Evolutionary conservation across 2,797 vertebrate genomes (phyloP), one percentile per base, ranked within the genome.

Genomic region (Coreius guichenoti): DNA sequence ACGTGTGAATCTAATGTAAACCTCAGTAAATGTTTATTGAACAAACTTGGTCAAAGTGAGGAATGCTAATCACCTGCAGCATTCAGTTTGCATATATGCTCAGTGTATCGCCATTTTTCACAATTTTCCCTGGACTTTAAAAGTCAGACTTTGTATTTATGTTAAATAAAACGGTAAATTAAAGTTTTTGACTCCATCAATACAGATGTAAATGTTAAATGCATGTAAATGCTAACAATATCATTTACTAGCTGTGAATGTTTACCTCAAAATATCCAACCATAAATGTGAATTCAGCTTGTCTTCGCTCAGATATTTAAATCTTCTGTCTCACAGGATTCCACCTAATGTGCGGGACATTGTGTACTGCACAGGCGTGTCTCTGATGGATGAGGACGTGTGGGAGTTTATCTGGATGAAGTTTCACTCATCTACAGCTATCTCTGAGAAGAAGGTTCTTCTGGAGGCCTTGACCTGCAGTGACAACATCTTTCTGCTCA

Each of bases 341-440:
- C 98, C 98, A 65, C 96, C 97, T 14, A 99, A 99, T 76, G 96
- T 99, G 84, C 94, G 98, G 91, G 98, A 99, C 93, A 97, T 99
- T 0, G 98, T 99, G 8, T 99, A 99, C 94, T 99, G 98, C 91
- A 99, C 98, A 0, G 98, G 97, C 76, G 98, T 99, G 82, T 98
- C 98, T 0, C 92, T 99, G 88, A 97, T 99, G 95, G 98, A 99
- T 88, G 98, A 99, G 93, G 98, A 99, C 80, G 97, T 99, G 85
- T 99, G 98, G 98, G 98, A 99, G 91, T 99, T 99, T 91, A 98
- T 99, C 91, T 99, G 98, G 98, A 99, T 98, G 98, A 99, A 99
- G 95, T 99, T 99, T 88, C 98, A 99, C 94, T 99, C 98, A 2
- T 96, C 96, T 33, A 96, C 92, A 23, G 97, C 97, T 12, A 94